Evolutionary conservation across 2,113 vertebrate genomes (phyloP).

Genomic region (Trematocara zebra): DNA sequence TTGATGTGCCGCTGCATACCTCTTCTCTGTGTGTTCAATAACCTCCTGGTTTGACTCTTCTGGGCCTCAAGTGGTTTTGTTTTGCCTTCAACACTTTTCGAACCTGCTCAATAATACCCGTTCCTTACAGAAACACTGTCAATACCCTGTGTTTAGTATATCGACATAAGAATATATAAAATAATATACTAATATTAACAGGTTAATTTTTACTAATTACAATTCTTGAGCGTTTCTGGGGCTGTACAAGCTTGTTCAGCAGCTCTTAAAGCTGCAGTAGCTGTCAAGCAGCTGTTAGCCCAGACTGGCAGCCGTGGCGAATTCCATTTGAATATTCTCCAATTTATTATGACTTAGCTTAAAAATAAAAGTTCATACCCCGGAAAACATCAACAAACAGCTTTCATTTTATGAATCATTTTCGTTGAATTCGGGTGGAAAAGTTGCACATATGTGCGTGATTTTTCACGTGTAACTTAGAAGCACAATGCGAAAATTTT

Average conservation of each 20-base stretch:
- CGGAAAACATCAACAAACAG: fast-evolving
- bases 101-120: no score
- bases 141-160: neutral
- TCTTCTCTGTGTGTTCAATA: no score
- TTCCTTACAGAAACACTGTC: neutral
- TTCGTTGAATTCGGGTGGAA: neutral
- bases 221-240: neutral
- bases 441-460: fast-evolving
- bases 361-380: fast-evolving
- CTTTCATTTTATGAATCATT: fast-evolving
- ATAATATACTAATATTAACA: neutral
- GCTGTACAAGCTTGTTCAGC: neutral
- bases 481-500: neutral
- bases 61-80: no score
- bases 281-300: neutral
- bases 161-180: neutral
- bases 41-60: no score
- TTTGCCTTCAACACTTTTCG: no score
- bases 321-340: neutral
- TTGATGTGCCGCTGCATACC: no score
- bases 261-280: neutral
- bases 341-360: neutral
- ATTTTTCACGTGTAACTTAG: neutral
- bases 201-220: neutral
- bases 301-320: neutral